Conservation (phyloP, 2,888 invertebrate species). For the Cephus nigrinus region DNA sequence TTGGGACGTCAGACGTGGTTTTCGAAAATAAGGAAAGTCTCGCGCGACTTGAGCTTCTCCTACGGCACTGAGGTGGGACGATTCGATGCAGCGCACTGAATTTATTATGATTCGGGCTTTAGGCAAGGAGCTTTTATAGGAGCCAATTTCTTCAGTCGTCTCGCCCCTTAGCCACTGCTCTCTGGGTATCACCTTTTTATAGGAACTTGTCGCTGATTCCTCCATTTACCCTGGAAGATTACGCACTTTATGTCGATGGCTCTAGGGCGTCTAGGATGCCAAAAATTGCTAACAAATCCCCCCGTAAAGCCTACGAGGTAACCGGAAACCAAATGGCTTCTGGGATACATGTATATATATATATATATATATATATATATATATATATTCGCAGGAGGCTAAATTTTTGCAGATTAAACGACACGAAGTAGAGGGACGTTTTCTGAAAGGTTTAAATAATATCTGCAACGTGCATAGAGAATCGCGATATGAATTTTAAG, state of each 20-base stretch:
- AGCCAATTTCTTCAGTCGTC: slow-evolving; percentile 16
- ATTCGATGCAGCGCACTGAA: slow-evolving; percentile 19
- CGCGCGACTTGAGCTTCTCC: background rate
- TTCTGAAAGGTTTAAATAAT: too few relatives aligned
- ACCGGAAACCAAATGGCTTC: too few relatives aligned
- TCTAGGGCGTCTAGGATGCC: slow-evolving; percentile 7
- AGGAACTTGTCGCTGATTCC: slow-evolving; percentile 20
- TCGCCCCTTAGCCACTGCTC: background rate
- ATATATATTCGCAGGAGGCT: too few relatives aligned
- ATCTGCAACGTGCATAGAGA: too few relatives aligned
- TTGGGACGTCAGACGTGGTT: too few relatives aligned
- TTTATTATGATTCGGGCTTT: slow-evolving; percentile 24
- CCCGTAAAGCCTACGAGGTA: background rate
- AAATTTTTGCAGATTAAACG: too few relatives aligned
- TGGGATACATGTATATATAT: too few relatives aligned
- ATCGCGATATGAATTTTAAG: too few relatives aligned
- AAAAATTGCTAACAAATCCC: slow-evolving; percentile 22
- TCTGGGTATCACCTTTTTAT: slow-evolving; percentile 21
- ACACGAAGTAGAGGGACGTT: too few relatives aligned
- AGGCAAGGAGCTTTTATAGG: slow-evolving; percentile 22
- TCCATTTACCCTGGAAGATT: slow-evolving; percentile 21
- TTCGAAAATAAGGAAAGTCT: slow-evolving; percentile 1
- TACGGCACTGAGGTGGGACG: slow-evolving; percentile 2
- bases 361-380: too few relatives aligned
- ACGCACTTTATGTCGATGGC: slow-evolving; percentile 21